Conservation (phyloP, 2,113 vertebrate species). For the Pedionomus torquatus region DNA sequence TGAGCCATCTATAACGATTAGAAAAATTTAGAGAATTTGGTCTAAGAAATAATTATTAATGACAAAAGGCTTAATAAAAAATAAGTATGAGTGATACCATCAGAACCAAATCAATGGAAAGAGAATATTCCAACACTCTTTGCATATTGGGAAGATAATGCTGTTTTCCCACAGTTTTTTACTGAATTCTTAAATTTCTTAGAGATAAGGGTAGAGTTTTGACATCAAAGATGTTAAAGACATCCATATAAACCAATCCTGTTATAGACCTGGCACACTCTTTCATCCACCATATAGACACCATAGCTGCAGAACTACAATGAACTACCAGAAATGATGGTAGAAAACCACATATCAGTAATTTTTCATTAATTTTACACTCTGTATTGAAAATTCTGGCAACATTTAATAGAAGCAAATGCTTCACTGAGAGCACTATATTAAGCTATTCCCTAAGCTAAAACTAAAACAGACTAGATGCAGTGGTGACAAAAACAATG, state of each 20-base stretch:
- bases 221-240: background rate
- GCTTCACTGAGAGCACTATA: background rate
- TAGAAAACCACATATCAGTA: background rate
- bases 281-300: background rate
- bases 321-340: background rate
- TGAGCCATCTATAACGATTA: background rate
- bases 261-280: background rate
- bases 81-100: background rate
- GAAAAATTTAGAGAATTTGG: background rate
- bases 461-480: background rate
- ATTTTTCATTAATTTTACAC: background rate
- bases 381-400: background rate
- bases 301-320: background rate
- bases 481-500: background rate
- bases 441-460: background rate
- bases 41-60: background rate
- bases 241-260: background rate
- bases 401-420: conserved; percentile 4
- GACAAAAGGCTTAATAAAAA: background rate
- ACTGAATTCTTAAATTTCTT: background rate
- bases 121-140: background rate
- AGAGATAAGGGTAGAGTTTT: background rate
- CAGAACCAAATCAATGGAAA: background rate
- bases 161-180: background rate
- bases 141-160: background rate